Percentiles rank a stretch among this genome's conserved stretches.
Evolutionary conservation across 1,140 invertebrate genomes (phyloP).

Genomic region (Adoxophyes honmai): DNA sequence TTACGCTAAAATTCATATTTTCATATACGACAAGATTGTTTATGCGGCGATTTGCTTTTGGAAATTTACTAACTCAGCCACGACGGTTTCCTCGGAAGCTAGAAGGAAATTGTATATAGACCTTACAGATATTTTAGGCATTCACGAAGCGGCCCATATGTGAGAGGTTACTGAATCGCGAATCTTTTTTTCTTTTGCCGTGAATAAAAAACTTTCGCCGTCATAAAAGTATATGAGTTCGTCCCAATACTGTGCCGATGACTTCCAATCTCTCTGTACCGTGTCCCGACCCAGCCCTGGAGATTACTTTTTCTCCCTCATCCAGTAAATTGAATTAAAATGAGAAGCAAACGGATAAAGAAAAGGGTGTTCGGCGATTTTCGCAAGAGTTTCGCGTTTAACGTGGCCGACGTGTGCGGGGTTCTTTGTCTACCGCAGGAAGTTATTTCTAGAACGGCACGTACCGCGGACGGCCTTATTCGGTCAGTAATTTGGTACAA

Average conservation of each 20-base stretch:
- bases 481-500: too few relatives aligned
- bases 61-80: too few relatives aligned
- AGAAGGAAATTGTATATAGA: too few relatives aligned
- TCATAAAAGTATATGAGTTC: conserved; percentile 72
- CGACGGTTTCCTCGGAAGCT: too few relatives aligned
- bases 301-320: conserved; percentile 70
- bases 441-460: not conserved
- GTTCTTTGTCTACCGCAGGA: not conserved
- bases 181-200: conserved; percentile 56
- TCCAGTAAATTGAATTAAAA: conserved; percentile 73
- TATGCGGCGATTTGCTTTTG: too few relatives aligned
- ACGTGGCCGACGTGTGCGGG: conserved; percentile 29
- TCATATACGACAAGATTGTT: too few relatives aligned
- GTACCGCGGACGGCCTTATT: too few relatives aligned
- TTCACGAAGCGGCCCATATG: conserved; percentile 24
- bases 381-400: conserved; percentile 43
- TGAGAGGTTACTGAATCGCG: conserved; percentile 37
- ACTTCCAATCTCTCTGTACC: conserved; percentile 69
- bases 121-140: too few relatives aligned
- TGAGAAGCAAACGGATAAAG: conserved; percentile 63
- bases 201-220: conserved; percentile 65
- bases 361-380: conserved; percentile 56
- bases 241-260: conserved; percentile 70
- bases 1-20: too few relatives aligned
- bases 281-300: conserved; percentile 63